Evolutionary conservation across 2,113 vertebrate species (phyloP).

Genomic region (Lamprologus tigripictilis): DNA sequence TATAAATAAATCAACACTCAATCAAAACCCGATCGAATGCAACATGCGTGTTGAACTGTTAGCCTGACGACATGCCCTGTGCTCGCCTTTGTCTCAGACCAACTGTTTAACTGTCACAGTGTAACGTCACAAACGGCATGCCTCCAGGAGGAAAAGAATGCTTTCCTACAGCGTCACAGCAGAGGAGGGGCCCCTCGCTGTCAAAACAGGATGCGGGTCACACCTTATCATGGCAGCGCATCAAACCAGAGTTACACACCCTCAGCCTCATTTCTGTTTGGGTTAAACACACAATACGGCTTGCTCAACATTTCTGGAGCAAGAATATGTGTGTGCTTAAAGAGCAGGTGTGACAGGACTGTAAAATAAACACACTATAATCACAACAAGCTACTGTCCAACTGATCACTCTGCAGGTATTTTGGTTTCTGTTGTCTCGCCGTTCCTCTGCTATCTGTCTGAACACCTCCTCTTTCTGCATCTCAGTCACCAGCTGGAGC

Average conservation of each 20-base stretch:
- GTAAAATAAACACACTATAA: neutral
- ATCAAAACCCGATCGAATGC: neutral
- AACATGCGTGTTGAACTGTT: neutral
- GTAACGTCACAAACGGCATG: neutral
- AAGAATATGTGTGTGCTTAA: neutral
- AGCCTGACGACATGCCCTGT: neutral
- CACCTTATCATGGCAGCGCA: slow-evolving; percentile 5
- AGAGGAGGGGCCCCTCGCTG: neutral
- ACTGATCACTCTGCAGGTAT: neutral
- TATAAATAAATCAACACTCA: neutral
- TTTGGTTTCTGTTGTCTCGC: neutral
- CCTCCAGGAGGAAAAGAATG: neutral
- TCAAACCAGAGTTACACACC: slow-evolving; percentile 13
- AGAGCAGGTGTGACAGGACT: neutral
- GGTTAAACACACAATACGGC: neutral
- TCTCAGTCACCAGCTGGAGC: neutral
- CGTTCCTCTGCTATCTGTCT: neutral
- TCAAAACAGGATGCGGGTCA: slow-evolving; percentile 53
- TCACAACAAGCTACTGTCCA: neutral
- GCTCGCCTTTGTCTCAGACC: neutral
- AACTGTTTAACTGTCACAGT: slow-evolving; percentile 29
- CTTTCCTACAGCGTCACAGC: slow-evolving; percentile 11
- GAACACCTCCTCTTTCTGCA: neutral
- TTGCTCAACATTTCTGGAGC: neutral
- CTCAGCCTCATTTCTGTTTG: neutral